Evolutionary conservation across 2,113 vertebrate genomes (phyloP).

Genomic region (Tychaedon coryphoeus): DNA sequence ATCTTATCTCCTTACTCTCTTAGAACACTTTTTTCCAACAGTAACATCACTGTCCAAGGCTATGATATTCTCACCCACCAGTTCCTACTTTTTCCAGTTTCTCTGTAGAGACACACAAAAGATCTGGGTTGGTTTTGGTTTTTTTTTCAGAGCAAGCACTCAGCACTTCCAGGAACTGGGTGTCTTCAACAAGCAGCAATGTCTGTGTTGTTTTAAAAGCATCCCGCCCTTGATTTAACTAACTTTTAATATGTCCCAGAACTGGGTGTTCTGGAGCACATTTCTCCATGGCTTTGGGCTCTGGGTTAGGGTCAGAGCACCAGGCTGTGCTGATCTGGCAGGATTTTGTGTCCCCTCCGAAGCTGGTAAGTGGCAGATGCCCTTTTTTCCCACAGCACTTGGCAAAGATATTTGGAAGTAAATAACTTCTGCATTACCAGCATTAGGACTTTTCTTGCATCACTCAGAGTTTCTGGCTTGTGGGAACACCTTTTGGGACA

Average conservation of each 20-base stretch:
- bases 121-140: not conserved
- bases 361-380: not conserved
- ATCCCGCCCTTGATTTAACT: not conserved
- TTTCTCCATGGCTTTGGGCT: not conserved
- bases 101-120: not conserved
- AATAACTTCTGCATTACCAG: fast-evolving
- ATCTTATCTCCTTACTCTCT: not conserved
- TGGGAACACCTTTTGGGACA: not conserved
- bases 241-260: not conserved
- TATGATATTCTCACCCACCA: not conserved
- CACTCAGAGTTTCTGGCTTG: not conserved
- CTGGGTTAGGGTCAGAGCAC: not conserved
- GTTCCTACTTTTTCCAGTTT: not conserved
- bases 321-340: not conserved
- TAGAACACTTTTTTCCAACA: not conserved
- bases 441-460: not conserved
- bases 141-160: not conserved
- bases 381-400: not conserved
- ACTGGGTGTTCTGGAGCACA: not conserved
- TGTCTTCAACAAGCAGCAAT: not conserved
- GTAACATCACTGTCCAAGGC: not conserved
- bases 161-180: not conserved
- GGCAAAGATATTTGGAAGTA: not conserved
- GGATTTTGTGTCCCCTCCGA: not conserved
- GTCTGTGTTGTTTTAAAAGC: not conserved